Evolutionary conservation across 1,140 invertebrate species (phyloP), one percentile per base, ranked within the genome.

Genomic region (Achatina immaculata): DNA sequence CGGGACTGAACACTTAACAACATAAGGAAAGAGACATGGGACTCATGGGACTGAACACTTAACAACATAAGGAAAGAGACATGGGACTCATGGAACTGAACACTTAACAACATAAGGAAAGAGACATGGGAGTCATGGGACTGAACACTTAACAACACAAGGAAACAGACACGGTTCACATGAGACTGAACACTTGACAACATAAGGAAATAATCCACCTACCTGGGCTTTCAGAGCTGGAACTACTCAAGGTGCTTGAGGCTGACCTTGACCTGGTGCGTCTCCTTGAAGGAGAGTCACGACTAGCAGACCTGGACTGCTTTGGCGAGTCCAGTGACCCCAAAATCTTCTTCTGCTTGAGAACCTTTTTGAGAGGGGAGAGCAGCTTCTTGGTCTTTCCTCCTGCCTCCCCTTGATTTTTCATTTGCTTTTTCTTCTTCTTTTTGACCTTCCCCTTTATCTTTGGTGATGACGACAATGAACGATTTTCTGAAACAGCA

Each of bases 311-410:
- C 9, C 78, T 48, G 24, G 78, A 72, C 24, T 34, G 31, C 40
- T 66, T 71, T 21, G 78, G 72, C 38, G 42, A 38, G 0, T 24
- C n/a, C 2, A 58, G 3, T n/a, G 78, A 71, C 0, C n/a, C 68
- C 24, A 43, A n/a, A 2, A 43, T 45, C 36, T 66, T 65, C 38
- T 80, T 71, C 42, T 36, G 24, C 48, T 80, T 80, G 43, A 80
- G 78, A 24, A 80, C 78, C 36, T 80, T 80, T n/a, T 38, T 80
- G 11, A 80, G 45, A 2, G 78, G 78, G 40, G 78, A 80, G 11
- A 80, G 40, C 42, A 80, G 16, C 45, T 80, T 80, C 78, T 80
- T 80, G 43, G 78, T 51, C 21, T 72, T 66, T 31, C 62, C 62
- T 4, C 43, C 16, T 3, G 31, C 42, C 31, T 72, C 66, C 1